Base-by-base conservation (phyloP, 2,888 invertebrate genomes). In the Polydrusus tereticollis region DNA sequence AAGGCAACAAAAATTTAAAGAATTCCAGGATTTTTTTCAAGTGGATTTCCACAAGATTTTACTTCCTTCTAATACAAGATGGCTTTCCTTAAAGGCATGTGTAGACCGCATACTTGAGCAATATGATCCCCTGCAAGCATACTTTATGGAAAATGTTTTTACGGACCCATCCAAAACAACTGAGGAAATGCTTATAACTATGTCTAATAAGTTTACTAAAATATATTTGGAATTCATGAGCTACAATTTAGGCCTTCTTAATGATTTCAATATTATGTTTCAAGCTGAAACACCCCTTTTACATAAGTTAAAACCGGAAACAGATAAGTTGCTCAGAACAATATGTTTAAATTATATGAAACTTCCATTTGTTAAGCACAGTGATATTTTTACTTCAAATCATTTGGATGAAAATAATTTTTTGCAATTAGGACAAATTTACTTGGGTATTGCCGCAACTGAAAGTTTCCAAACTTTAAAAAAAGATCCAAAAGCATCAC, bases 81-180 rank as follows among this genome's bases (percentile, higher is more conserved):
- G 82, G 82, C 76, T 83, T 4, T 83, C 81, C 8, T 10, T 78
- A 41, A 79, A 83, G 77, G 74, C 72, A 4, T 83, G 81, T 76
- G 80, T 82, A 5, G 80, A 82, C 62, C 74, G 83, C 43, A 77
- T 82, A n/a, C 70, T 83, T n/a, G 82, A n/a, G n/a, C n/a, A n/a
- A n/a, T 83, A 80, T 77, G 65, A 70, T 41, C 77, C 79, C 20
- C 65, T 83, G 5, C 69, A 77, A 68, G 77, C 73, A 5, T 82
- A 83, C 69, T 78, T 81, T 7, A 76, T 43, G 47, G 69, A 78
- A 70, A 7, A 58, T 29, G 75, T 79, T 3, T 81, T 80, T 68
- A 16, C 63, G 43, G 78, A 83, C 69, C 80, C 79, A 18, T 78
- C 78, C 2, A 69, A 58, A 52, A 78, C 75, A 20, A 77, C 73